Evolutionary conservation across 1,140 invertebrate genomes (phyloP), one percentile per base, ranked within the genome.

Genomic region (Harpegnathos saltator): DNA sequence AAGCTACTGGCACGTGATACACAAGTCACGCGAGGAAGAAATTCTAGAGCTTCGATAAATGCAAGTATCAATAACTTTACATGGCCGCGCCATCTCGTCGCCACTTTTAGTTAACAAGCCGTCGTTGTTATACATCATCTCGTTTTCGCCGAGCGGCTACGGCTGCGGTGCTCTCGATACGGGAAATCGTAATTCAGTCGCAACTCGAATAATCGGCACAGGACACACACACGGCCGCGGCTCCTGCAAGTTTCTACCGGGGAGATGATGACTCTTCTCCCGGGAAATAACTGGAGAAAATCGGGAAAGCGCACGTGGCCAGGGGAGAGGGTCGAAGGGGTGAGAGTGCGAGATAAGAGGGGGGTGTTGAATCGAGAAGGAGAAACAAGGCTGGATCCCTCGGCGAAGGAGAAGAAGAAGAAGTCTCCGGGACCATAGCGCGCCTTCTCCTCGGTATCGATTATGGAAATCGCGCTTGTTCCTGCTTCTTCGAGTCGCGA

Each of bases 281-380:
- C 80, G 88, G 87, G 88, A 89, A 89, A 89, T 89, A 89, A 89
- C 74, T 59, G 65, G 12, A 24, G 74, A 65, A 72, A 62, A 89
- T 88, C 61, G 73, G 68, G 56, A 83, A 82, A 75, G 15, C 29
- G 59, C 69, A 38, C 17, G 22, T n/a, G 19, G 72, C n/a, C n/a
- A 24, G 26, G 5, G 24, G n/a, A n/a, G 50, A n/a, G 26, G 19
- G 29, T 7, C 29, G 29, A 33, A 44, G 15, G 7, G 9, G 38
- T 44, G n/a, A 59, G 17, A 44, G n/a, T 5, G 44, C 48, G 52
- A 5, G 3, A 73, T 19, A 38, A 12, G n/a, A 50, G 7, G 14
- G 11, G 2, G 52, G 29, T 12, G 54, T 68, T 22, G 29, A 78
- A 78, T 44, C 29, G 66, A 66, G 58, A 59, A 50, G 19, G 19